These are phyloP conservation scores for Sinocyclocheilus anophthalmus DNA, from an alignment of 2,113 vertebrate species.

Conservation along the genomic window DNA sequence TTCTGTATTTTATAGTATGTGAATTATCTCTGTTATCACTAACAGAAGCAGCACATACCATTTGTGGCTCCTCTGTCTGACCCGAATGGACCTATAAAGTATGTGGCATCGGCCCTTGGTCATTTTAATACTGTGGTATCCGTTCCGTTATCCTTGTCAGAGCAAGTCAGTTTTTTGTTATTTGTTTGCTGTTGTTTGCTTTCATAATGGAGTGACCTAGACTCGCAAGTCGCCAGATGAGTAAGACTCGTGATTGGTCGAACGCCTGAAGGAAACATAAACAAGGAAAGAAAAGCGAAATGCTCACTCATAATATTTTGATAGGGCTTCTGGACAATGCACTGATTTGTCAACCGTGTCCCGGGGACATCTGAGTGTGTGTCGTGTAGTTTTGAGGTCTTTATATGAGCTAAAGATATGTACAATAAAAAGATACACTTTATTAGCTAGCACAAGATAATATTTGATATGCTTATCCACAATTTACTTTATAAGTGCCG, in stretches of 20 bases:
- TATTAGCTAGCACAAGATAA: neutral
- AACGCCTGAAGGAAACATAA: constrained; percentile 45
- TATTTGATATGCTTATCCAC: neutral
- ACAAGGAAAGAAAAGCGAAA: constrained; percentile 31
- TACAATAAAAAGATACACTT: neutral
- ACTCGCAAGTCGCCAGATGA: constrained; percentile 14
- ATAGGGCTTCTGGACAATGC: constrained; percentile 39
- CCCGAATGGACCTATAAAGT: neutral
- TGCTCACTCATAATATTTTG: constrained; percentile 56
- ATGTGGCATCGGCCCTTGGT: neutral
- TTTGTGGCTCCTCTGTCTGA: constrained; percentile 6
- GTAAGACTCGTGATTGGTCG: constrained; percentile 41
- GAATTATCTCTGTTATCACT: no score
- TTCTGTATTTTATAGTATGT: neutral
- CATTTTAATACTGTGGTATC: neutral
- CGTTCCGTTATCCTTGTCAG: no score
- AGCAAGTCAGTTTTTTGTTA: neutral
- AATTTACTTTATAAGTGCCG: neutral
- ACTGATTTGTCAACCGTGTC: neutral
- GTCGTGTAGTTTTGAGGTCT: neutral
- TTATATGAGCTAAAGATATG: neutral
- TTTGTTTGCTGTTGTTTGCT: neutral
- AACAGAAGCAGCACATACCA: neutral
- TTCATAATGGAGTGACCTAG: constrained; percentile 39
- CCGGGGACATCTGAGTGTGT: neutral